Evolutionary conservation across 2,888 invertebrate genomes (phyloP), one percentile per base, ranked within the genome.

Genomic region (Dione juno): DNA sequence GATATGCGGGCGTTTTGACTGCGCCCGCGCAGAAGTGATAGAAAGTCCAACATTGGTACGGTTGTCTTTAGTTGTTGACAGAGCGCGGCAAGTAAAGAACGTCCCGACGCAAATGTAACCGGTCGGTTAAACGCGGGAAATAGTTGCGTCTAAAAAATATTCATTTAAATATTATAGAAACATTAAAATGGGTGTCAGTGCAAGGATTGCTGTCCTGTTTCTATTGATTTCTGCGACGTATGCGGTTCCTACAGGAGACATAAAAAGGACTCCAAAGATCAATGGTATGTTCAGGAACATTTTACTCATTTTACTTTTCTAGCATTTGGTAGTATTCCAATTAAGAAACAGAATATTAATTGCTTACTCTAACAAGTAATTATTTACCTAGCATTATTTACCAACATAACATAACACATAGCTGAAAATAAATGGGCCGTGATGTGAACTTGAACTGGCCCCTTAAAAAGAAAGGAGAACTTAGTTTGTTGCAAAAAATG

Each of bases 71-170:
- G 93, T 93, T 85, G 85, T 81, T 83, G 82, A 83, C 84, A 81
- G 83, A 80, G 81, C 83, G 84, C 84, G 82, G 83, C 76, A 78
- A 79, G 80, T 74, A 80, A 74, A 82, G 79, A 82, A 86, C 90
- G 90, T 76, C 72, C 70, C 79, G 88, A 85, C 91, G 90, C 88
- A 92, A 92, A 91, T 91, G 83, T 89, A 87, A 90, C 90, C 90
- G 88, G 82, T 77, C 82, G n/a, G n/a, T n/a, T n/a, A 78, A 79
- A 85, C 87, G 90, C 90, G 90, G 90, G 85, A 87, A 89, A 89
- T 88, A 91, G 91, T 92, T 92, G 89, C 92, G 91, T 90, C 88
- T 76, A 54, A 72, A 45, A 79, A 78, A 81, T 82, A 79, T 74
- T 80, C n/a, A 64, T 52, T 53, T 35, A 78, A 79, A 75, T 70